Evolutionary conservation across 2,888 invertebrate species (phyloP).

Genomic region (Octodonta nipae): DNA sequence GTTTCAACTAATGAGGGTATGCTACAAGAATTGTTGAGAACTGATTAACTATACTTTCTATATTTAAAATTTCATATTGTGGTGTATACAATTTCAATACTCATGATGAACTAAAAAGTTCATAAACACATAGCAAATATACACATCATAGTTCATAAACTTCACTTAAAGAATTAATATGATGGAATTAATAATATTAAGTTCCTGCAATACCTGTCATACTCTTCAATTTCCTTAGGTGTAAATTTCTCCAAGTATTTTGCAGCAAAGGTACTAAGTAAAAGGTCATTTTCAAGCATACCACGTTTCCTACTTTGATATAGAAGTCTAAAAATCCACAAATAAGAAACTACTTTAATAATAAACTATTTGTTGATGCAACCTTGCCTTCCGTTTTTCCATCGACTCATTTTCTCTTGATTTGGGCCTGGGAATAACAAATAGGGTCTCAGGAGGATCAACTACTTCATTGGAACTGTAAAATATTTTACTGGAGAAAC

Average conservation of each 20-base stretch:
- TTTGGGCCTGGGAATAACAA: slow-evolving; percentile 24
- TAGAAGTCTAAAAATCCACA: slow-evolving; percentile 55
- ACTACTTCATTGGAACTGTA: not conserved
- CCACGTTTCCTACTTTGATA: slow-evolving; percentile 94
- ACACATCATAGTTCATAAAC: too few species aligned
- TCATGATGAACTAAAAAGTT: too few species aligned
- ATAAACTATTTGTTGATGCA: not conserved
- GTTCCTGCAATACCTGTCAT: too few species aligned
- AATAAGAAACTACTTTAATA: not conserved
- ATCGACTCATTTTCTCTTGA: slow-evolving; percentile 24
- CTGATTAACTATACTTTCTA: too few species aligned
- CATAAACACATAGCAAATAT: too few species aligned
- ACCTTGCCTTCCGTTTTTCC: slow-evolving; percentile 28
- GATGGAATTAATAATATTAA: too few species aligned
- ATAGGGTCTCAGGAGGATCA: slow-evolving; percentile 25
- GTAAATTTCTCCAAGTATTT: slow-evolving; percentile 61
- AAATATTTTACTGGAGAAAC: too few species aligned
- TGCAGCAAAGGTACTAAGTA: slow-evolving; percentile 82
- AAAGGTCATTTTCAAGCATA: slow-evolving; percentile 86
- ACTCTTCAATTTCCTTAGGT: slow-evolving; percentile 59
- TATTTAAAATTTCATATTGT: too few species aligned
- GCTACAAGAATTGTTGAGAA: too few species aligned
- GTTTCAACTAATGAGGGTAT: too few species aligned
- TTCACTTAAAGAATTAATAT: too few species aligned
- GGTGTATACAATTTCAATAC: too few species aligned